Evolutionary conservation across 2,888 invertebrate genomes (phyloP).

Genomic region (Caenorhabditis virilis): DNA sequence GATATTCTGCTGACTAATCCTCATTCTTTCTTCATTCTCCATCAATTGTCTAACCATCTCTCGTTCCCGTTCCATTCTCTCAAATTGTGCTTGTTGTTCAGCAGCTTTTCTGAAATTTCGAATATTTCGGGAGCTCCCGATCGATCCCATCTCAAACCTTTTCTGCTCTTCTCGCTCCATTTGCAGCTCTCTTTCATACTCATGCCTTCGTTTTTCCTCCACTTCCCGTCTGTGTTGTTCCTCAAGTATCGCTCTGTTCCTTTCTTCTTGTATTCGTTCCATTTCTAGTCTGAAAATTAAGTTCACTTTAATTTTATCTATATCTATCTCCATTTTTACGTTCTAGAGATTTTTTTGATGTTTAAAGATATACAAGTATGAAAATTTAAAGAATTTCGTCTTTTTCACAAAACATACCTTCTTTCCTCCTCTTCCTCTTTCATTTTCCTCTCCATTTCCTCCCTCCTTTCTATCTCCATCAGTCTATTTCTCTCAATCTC

Average conservation of each 20-base stretch:
- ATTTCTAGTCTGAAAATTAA: constrained; percentile 9
- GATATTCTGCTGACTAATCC: neutral
- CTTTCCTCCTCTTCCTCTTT: constrained; percentile 28
- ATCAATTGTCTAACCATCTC: constrained; percentile 28
- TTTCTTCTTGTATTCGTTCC: constrained; percentile 12
- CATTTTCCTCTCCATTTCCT: constrained; percentile 15
- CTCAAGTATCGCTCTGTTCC: constrained; percentile 10
- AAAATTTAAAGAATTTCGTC: too few relatives aligned
- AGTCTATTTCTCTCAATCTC: constrained; percentile 15
- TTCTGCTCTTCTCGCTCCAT: constrained; percentile 14
- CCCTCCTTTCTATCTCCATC: constrained; percentile 21
- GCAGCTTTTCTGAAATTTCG: constrained; percentile 7
- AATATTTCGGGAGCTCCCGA: neutral
- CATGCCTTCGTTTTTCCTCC: constrained; percentile 22
- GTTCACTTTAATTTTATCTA: too few relatives aligned
- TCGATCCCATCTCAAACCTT: neutral
- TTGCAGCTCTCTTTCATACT: constrained; percentile 15
- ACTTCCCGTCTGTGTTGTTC: constrained; percentile 10
- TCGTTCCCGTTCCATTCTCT: constrained; percentile 22
- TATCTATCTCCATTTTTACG: too few relatives aligned
- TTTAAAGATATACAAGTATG: too few relatives aligned
- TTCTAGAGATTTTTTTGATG: too few relatives aligned
- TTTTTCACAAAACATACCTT: too few relatives aligned
- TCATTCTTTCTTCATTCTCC: constrained; percentile 6
- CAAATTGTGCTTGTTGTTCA: constrained; percentile 12